Evolutionary conservation across 2,797 vertebrate genomes (phyloP).

Genomic region (Acanthopagrus latus): DNA sequence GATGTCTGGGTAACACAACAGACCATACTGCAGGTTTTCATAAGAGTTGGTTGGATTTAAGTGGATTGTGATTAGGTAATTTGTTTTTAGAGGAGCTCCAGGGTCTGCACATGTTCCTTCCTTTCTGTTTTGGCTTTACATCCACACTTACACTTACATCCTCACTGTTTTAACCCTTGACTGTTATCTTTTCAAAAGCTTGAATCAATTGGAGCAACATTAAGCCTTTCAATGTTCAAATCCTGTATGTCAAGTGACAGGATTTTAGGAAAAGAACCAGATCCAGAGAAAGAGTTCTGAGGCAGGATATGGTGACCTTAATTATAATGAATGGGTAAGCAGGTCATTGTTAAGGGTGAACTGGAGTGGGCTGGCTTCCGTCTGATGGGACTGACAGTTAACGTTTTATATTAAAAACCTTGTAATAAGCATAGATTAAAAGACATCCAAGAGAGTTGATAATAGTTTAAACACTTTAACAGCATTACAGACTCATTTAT

Average conservation of each 20-base stretch:
- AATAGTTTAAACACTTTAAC: too few relatives aligned
- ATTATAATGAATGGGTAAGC: too few relatives aligned
- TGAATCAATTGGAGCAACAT: neutral
- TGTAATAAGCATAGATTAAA: too few relatives aligned
- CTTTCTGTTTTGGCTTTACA: neutral
- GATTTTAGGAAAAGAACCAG: neutral
- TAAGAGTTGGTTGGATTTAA: neutral
- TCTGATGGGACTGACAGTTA: too few relatives aligned
- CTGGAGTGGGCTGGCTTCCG: too few relatives aligned
- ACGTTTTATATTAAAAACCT: too few relatives aligned
- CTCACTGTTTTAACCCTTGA: neutral
- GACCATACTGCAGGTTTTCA: neutral
- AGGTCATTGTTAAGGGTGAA: too few relatives aligned
- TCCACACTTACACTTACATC: too few relatives aligned
- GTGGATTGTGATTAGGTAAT: neutral
- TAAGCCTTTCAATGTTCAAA: conserved; percentile 1
- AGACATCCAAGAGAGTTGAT: too few relatives aligned
- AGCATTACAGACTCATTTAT: too few relatives aligned
- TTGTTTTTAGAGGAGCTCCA: neutral
- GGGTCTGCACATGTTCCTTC: neutral
- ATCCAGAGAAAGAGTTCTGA: neutral
- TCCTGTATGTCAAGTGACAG: neutral
- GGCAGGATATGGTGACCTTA: neutral
- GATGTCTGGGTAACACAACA: conserved; percentile 14
- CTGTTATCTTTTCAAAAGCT: too few relatives aligned